Evolutionary conservation across 2,888 invertebrate genomes (phyloP).

Genomic region (Hydrotaea diabolus): DNA sequence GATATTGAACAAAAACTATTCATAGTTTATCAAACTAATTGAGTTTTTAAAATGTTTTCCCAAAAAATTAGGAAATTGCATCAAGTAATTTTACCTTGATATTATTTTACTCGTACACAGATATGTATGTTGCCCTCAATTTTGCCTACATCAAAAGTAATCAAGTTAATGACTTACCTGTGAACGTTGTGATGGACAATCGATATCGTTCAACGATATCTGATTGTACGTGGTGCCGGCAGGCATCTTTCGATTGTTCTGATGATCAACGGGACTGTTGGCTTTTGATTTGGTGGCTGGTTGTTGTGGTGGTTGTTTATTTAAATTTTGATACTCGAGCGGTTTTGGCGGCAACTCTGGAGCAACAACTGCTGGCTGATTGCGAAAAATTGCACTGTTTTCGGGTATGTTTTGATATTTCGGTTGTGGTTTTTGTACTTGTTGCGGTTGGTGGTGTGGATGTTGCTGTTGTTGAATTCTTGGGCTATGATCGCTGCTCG

Average conservation of each 20-base stretch:
- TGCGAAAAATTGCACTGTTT: conserved; percentile 73
- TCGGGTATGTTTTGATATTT: conserved; percentile 78
- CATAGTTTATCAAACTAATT: too few relatives aligned
- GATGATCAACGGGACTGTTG: conserved; percentile 30
- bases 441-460: conserved; percentile 43
- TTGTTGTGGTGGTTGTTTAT: conserved; percentile 46
- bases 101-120: too few relatives aligned
- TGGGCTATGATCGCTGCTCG: conserved; percentile 20
- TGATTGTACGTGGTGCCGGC: conserved; percentile 71
- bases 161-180: conserved; percentile 71
- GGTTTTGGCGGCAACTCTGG: conserved; percentile 70
- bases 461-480: conserved; percentile 2
- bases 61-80: too few relatives aligned
- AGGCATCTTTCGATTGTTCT: conserved; percentile 53
- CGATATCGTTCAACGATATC: conserved; percentile 75
- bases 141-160: too few relatives aligned
- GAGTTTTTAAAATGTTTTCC: too few relatives aligned
- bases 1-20: too few relatives aligned
- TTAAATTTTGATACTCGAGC: conserved; percentile 57
- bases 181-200: conserved; percentile 74
- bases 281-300: conserved; percentile 30
- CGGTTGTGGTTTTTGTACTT: conserved; percentile 68
- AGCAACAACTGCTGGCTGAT: conserved; percentile 55
- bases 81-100: too few relatives aligned
- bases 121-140: too few relatives aligned